These are phyloP conservation scores for Oncorhynchus keta DNA, from an alignment of 2,113 vertebrate species.

Conservation along the genomic window DNA sequence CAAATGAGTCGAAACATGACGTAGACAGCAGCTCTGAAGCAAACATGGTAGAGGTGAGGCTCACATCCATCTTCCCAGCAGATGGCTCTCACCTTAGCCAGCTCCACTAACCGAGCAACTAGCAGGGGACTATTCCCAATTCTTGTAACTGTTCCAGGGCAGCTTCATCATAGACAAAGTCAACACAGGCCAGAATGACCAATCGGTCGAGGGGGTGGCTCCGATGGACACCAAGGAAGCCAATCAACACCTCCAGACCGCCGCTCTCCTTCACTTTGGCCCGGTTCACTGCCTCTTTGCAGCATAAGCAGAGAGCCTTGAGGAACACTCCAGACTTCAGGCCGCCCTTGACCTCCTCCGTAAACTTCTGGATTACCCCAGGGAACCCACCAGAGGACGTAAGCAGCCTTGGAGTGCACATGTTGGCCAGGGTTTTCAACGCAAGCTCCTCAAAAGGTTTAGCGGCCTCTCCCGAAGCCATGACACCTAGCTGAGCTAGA, in stretches of 20 bases:
- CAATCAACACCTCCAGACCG: slow-evolving; percentile 79
- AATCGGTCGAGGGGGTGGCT: slow-evolving; percentile 69
- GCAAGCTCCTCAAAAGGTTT: slow-evolving; percentile 74
- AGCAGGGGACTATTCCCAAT: slow-evolving; percentile 81
- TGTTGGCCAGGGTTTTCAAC: slow-evolving; percentile 79
- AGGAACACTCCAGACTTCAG: slow-evolving; percentile 73
- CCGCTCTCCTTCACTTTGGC: slow-evolving; percentile 81
- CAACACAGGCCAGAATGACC: slow-evolving; percentile 80
- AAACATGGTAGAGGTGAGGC: slow-evolving; percentile 43
- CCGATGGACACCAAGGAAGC: slow-evolving; percentile 71
- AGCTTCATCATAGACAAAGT: slow-evolving; percentile 86
- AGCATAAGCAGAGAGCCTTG: slow-evolving; percentile 84
- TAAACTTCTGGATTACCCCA: slow-evolving; percentile 79
- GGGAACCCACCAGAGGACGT: slow-evolving; percentile 83
- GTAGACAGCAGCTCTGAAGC: slow-evolving; percentile 70
- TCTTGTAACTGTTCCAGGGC: slow-evolving; percentile 82
- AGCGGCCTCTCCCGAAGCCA: slow-evolving; percentile 67
- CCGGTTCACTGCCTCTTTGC: slow-evolving; percentile 88
- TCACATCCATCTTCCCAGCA: slow-evolving; percentile 56
- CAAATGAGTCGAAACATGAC: slow-evolving; percentile 78
- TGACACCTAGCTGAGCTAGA: slow-evolving; percentile 72
- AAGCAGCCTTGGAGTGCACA: slow-evolving; percentile 85
- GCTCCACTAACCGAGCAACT: slow-evolving; percentile 71
- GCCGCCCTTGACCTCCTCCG: slow-evolving; percentile 72
- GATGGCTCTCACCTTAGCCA: slow-evolving; percentile 58